Percentiles rank a stretch among this genome's conserved stretches.
These are phyloP conservation scores for Esox lucius DNA, from an alignment of 2,797 vertebrate genomes.

Conservation along the genomic window DNA sequence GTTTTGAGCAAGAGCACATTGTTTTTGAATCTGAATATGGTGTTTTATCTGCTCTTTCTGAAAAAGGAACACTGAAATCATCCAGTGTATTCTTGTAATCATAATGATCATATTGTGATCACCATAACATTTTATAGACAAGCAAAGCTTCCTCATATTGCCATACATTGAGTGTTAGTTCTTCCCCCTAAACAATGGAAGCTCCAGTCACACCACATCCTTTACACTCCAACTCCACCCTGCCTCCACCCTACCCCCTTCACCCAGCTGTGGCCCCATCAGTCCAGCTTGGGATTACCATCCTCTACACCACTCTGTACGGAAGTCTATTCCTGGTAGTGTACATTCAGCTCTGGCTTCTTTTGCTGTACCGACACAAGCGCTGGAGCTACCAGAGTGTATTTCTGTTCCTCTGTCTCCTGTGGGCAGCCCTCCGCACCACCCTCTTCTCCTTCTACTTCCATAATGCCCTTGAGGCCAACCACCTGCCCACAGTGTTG, in stretches of 20 bases:
- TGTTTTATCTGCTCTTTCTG: background rate
- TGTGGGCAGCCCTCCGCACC: conserved; percentile 86
- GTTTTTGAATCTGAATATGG: background rate
- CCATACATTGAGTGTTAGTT: background rate
- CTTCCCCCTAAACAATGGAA: conserved; percentile 54
- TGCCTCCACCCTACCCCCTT: conserved; percentile 67
- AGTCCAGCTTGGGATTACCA: conserved; percentile 83
- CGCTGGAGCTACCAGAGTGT: conserved; percentile 88
- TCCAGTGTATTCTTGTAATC: background rate
- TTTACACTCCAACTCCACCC: conserved; percentile 46
- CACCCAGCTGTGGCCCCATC: conserved; percentile 79
- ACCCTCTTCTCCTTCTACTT: conserved; percentile 90
- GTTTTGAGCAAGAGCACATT: background rate
- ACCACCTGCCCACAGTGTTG: conserved; percentile 74
- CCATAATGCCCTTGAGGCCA: conserved; percentile 78
- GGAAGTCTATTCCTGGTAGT: conserved; percentile 80
- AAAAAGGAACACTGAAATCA: background rate
- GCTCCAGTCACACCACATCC: conserved; percentile 25
- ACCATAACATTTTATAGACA: background rate
- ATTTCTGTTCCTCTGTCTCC: conserved; percentile 86
- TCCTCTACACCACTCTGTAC: conserved; percentile 82
- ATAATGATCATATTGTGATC: background rate
- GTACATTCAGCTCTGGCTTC: conserved; percentile 86
- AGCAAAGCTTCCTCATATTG: background rate
- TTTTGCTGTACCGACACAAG: conserved; percentile 83